Evolutionary conservation across 2,797 vertebrate genomes (phyloP), one percentile per base, ranked within the genome.

Genomic region (Peromyscus eremicus): DNA sequence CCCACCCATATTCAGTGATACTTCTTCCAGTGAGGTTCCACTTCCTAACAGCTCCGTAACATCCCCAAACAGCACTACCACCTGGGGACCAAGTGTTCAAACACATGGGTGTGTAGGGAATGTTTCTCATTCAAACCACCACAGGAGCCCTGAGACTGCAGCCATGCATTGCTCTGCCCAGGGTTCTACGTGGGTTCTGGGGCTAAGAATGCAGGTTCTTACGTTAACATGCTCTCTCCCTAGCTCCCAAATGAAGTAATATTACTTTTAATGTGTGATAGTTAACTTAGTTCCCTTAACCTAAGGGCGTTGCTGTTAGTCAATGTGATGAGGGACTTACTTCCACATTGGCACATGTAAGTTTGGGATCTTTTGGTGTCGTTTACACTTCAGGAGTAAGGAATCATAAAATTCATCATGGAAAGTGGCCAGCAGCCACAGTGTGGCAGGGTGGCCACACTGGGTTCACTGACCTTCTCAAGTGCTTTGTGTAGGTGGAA

Each of bases 381-480:
- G 32, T 57, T 70, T 55, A 49, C 2, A 76, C 12, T 25, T 25
- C 3, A 37, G 25, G 5, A 29, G 43, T 43, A 52, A 86, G 8
- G 5, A 32, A 5, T 2, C 2, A 14, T 7, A 55, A 46, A 46
- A 64, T 49, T 8, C 13, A 4, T 7, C 12, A 2, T 5, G 23
- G 75, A n/a, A 25, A 40, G 70, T 27, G 27, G 37, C n/a, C 55
- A 60, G 70, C 27, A n/a, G 46, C 57, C 62, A 66, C 1, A 21
- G n/a, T n/a, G n/a, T n/a, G n/a, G 0, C 25, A 23, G 40, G 40
- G 29, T 13, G 3, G 66, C 16, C 16, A 0, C 9, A 0, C 2
- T 2, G 11, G 4, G 3, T 25, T 46, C 13, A 4, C 16, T 2
- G 0, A 34, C 32, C 21, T 14, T 43, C 12, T 0, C 1, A 2